A percentile compares a stretch with the other conserved stretches of the same genome.
Evolutionary conservation across 2,113 vertebrate species (phyloP).

Genomic region (Pampusana beccarii): DNA sequence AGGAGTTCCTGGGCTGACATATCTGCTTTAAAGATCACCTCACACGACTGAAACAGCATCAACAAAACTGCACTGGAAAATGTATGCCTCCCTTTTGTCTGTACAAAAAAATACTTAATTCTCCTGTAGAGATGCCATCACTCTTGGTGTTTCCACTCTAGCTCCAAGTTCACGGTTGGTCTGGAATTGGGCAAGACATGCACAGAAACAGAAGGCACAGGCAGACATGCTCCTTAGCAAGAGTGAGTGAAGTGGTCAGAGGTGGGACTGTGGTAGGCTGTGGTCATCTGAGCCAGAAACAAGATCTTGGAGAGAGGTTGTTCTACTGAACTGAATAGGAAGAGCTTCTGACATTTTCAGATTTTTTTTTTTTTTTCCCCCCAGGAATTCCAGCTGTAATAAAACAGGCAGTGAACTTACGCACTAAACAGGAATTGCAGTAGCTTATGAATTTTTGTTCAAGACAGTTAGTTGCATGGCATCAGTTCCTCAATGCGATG

Average conservation of each 20-base stretch:
- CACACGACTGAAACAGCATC: neutral
- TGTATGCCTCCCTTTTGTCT: neutral
- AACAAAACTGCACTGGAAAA: neutral
- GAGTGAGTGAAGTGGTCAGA: neutral
- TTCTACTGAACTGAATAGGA: neutral
- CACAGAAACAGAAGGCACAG: neutral
- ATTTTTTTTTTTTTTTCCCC: too few species aligned
- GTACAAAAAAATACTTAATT: neutral
- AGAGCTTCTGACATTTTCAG: neutral
- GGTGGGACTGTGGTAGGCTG: neutral
- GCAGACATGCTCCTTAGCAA: neutral
- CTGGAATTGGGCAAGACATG: neutral
- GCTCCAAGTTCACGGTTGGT: neutral
- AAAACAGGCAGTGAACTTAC: neutral
- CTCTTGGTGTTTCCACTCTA: neutral
- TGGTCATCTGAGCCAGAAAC: neutral
- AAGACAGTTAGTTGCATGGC: neutral
- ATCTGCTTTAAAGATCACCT: neutral
- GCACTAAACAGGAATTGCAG: neutral
- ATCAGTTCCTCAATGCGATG: neutral
- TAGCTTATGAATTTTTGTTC: neutral
- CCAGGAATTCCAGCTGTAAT: neutral
- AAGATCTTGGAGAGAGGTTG: neutral
- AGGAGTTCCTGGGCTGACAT: neutral
- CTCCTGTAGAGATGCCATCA: neutral